phyloP scores from a whole-genome alignment of 2,797 vertebrate genomes.

The Champsocephalus gunnari region DNA sequence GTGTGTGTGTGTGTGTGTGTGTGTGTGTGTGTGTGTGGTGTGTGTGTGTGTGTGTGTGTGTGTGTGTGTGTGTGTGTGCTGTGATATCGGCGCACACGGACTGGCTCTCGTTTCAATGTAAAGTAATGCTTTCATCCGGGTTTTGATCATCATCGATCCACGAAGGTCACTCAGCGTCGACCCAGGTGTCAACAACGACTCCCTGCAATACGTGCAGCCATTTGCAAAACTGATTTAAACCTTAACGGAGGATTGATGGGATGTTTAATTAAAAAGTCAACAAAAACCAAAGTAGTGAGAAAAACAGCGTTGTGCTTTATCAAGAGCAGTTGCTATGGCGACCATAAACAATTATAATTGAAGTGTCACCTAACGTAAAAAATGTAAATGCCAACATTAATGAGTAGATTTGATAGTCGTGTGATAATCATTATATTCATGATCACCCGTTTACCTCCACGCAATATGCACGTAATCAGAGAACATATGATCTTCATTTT shows the following conservation, averaged over 20 bases:
- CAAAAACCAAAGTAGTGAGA: too few species aligned
- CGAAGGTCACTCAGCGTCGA: neutral
- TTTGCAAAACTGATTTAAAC: neutral
- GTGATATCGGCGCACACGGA: neutral
- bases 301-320: neutral
- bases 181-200: neutral
- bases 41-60: too few species aligned
- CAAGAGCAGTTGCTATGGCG: neutral
- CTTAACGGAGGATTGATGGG: neutral
- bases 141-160: constrained; percentile 11
- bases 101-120: constrained; percentile 6
- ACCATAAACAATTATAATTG: too few species aligned
- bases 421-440: neutral
- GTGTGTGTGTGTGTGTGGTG: too few species aligned
- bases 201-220: neutral
- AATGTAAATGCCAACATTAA: too few species aligned
- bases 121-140: constrained; percentile 9
- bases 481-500: constrained; percentile 2
- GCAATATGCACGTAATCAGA: neutral
- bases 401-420: neutral
- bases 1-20: too few species aligned
- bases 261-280: too few species aligned
- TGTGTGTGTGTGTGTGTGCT: too few species aligned
- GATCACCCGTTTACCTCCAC: neutral
- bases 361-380: too few species aligned